A percentile compares a stretch with the other conserved stretches of the same genome.
Conservation (phyloP, 2,113 vertebrate species). For the Neotoma lepida region DNA sequence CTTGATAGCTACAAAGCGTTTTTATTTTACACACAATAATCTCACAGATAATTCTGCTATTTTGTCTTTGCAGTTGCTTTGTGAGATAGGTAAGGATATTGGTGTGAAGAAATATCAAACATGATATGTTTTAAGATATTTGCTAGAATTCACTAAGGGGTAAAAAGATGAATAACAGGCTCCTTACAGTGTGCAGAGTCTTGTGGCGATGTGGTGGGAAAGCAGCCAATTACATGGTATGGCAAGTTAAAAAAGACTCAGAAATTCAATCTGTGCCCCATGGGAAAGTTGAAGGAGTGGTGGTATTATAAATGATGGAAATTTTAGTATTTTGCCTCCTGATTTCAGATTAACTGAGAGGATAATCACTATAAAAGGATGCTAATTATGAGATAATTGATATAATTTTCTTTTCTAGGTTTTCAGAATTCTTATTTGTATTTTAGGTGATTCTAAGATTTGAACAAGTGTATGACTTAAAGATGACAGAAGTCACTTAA, state of each 20-base stretch:
- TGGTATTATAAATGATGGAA: slow-evolving; percentile 27
- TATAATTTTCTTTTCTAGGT: slow-evolving; percentile 15
- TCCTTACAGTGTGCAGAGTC: not conserved
- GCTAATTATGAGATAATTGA: slow-evolving; percentile 2
- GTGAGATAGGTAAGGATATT: slow-evolving; percentile 3
- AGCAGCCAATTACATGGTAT: not conserved
- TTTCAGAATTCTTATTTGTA: slow-evolving; percentile 32
- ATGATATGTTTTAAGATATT: not conserved
- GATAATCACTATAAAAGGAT: slow-evolving; percentile 45
- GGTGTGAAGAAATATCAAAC: slow-evolving; percentile 36
- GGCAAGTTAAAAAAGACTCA: slow-evolving; percentile 29
- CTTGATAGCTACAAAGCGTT: not conserved
- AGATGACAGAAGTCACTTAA: slow-evolving; percentile 43
- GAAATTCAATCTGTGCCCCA: not conserved
- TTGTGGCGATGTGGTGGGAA: not conserved
- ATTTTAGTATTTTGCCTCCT: slow-evolving; percentile 31
- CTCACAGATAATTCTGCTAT: not conserved
- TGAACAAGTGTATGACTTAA: slow-evolving; percentile 35
- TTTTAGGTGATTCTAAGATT: slow-evolving; percentile 24
- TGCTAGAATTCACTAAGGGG: not conserved
- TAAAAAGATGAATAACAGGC: not conserved
- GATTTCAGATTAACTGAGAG: slow-evolving; percentile 41
- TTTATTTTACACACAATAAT: slow-evolving; percentile 8
- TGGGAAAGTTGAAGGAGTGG: slow-evolving; percentile 6
- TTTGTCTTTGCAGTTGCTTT: slow-evolving; percentile 1